Percentiles rank a stretch among this genome's conserved stretches.
These are phyloP conservation scores for Coptodon rendalli DNA, from an alignment of 2,113 vertebrate species.

Conservation along the genomic window DNA sequence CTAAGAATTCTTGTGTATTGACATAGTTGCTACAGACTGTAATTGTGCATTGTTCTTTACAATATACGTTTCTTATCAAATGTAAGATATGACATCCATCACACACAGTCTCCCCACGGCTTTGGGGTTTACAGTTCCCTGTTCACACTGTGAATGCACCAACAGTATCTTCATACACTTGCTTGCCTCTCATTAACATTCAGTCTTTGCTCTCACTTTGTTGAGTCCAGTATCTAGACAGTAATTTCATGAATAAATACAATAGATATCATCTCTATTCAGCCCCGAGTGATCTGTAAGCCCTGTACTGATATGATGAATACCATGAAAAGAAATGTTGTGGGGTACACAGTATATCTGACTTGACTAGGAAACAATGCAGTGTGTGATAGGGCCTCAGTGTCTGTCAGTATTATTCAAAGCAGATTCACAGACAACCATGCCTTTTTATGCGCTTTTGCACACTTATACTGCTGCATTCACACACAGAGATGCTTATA, in stretches of 20 bases:
- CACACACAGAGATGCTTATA: neutral
- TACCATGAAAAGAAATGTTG: neutral
- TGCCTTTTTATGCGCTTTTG: neutral
- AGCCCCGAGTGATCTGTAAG: slow-evolving; percentile 25
- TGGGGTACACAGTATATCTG: neutral
- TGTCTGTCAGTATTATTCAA: slow-evolving; percentile 30
- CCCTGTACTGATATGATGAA: slow-evolving; percentile 29
- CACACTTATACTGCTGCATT: neutral
- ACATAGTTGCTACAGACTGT: neutral
- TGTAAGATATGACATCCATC: neutral
- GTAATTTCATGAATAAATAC: slow-evolving; percentile 49
- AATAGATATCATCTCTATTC: slow-evolving; percentile 23
- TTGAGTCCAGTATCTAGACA: slow-evolving; percentile 8
- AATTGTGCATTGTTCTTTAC: neutral
- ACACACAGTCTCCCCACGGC: neutral
- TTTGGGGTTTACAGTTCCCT: neutral
- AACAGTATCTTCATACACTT: neutral
- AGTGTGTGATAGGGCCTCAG: neutral
- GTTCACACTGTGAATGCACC: neutral
- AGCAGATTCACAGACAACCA: neutral
- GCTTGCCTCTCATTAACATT: slow-evolving; percentile 19
- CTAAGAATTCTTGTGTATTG: neutral
- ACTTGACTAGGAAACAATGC: slow-evolving; percentile 9
- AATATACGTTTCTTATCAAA: neutral
- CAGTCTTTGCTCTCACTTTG: neutral